Base-by-base conservation (phyloP, 2,113 vertebrate genomes). In the Sardina pilchardus region DNA sequence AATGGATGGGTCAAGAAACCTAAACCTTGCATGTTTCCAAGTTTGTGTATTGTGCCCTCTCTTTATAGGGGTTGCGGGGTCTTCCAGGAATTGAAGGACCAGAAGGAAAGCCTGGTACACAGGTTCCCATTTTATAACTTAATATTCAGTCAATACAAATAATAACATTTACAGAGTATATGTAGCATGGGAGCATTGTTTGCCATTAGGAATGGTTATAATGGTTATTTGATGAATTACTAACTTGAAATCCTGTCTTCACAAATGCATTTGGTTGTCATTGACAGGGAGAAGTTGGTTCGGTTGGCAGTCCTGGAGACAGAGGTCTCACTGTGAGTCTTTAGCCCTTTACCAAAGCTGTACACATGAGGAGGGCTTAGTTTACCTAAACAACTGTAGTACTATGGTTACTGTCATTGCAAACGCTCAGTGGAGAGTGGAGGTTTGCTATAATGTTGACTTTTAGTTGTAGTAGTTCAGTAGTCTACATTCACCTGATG, bases 101-200 rank as follows among this genome's bases (percentile, higher is more conserved):
- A 89, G 94, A 94, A 91, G 94, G 94, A 94, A 94, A 94, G 93
- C 94, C 94, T 92, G 94, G 94, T 94, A 94, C 91, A 94, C 94
- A 94, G 94, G 94, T 94, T 94, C 94, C 94, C 93, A 93, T 93
- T 92, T 91, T 91, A 92, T 93, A 92, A 89, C 87, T 93, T 91
- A 90, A 78, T 78, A 78, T 78, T 78, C 71, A 59, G 53, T 59
- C 53, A 78, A 78, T 78, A 78, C 14, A 30, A 78, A 78, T 92
- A 78, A 88, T 87, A 82, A 78, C 36, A 78, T 16, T 10, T 16
- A 78, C 26, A 36, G 4, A 36, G 17, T 16, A 17, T 17, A 39
- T 78, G 71, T 19, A 63, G 59, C n/a, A 63, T 63, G 59, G 21
- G 1, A 26, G 3, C 30, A 78, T 78, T 3, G 5, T 39, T 78